phyloP scores from a whole-genome alignment of 1,140 invertebrate species.

The Plodia interpunctella region DNA sequence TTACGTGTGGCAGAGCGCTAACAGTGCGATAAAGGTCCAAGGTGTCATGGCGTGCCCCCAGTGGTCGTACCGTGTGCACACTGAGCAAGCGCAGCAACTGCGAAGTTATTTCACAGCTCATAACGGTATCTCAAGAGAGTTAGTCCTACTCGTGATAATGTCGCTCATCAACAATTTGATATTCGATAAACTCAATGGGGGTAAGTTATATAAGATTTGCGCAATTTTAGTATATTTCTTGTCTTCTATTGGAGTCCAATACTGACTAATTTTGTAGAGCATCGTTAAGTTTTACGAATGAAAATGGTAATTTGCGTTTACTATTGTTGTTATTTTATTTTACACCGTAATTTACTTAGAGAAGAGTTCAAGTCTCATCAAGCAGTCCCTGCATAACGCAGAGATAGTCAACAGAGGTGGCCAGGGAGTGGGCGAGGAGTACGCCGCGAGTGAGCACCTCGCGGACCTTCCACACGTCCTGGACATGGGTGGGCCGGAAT shows the following conservation, averaged over 20 bases:
- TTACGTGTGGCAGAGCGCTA: slow-evolving; percentile 52
- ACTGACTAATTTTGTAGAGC: no score
- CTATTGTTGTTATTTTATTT: background rate
- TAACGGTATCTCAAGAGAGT: slow-evolving; percentile 42
- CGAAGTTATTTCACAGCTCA: slow-evolving; percentile 25
- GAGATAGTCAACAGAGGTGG: slow-evolving; percentile 67
- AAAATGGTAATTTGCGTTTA: no score
- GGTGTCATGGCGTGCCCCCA: slow-evolving; percentile 37
- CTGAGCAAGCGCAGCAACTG: slow-evolving; percentile 29
- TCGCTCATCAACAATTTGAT: background rate
- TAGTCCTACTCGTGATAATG: background rate
- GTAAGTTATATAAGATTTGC: no score
- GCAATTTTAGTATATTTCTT: no score
- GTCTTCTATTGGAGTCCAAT: no score
- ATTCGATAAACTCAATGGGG: background rate
- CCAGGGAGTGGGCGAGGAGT: slow-evolving; percentile 61
- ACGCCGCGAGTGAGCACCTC: slow-evolving; percentile 58
- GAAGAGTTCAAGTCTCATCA: slow-evolving; percentile 39
- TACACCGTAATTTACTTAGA: background rate
- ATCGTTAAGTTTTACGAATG: no score
- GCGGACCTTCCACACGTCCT: slow-evolving; percentile 59
- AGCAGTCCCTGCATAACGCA: slow-evolving; percentile 68
- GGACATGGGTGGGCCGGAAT: slow-evolving; percentile 22
- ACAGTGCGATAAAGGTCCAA: slow-evolving; percentile 39
- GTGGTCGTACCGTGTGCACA: slow-evolving; percentile 30